phyloP scores from a whole-genome alignment of 37 sponge, comb jelly and placozoan genomes.

The Oopsacas minuta region DNA sequence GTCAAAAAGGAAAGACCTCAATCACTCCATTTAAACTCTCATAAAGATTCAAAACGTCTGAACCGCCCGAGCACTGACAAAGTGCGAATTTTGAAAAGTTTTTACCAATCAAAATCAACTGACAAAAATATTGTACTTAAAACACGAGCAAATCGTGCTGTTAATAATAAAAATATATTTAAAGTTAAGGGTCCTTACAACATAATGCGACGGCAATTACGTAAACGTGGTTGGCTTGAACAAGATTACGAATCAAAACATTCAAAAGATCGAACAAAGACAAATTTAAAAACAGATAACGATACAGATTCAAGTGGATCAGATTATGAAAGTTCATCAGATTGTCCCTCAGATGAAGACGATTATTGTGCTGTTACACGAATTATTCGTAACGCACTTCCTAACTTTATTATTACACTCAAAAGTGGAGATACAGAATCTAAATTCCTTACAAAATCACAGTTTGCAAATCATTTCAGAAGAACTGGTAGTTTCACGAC shows the following conservation, averaged over 20 bases:
- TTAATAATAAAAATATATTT: constrained; percentile 52
- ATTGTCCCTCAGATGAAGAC: constrained; percentile 42
- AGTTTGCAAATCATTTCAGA: constrained; percentile 67
- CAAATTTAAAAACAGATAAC: background rate
- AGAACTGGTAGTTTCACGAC: constrained; percentile 75
- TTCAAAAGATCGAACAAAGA: background rate
- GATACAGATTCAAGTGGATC: background rate
- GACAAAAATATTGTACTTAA: background rate
- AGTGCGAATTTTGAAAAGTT: background rate
- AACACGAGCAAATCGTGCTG: background rate
- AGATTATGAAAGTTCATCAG: background rate
- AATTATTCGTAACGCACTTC: constrained; percentile 39
- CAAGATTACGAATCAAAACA: constrained; percentile 33
- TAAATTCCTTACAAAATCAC: constrained; percentile 40
- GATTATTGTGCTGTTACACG: constrained; percentile 57
- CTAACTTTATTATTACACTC: constrained; percentile 79
- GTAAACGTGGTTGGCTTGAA: constrained; percentile 84
- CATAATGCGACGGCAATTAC: constrained; percentile 41
- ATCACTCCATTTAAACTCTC: background rate
- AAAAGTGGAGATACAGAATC: constrained; percentile 38
- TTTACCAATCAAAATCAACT: background rate
- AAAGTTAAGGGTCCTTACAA: constrained; percentile 55
- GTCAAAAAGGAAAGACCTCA: background rate
- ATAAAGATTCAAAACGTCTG: background rate
- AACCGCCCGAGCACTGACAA: background rate